Conservation (phyloP, 2,797 vertebrate genomes). For the Benthosema pterotum region DNA sequence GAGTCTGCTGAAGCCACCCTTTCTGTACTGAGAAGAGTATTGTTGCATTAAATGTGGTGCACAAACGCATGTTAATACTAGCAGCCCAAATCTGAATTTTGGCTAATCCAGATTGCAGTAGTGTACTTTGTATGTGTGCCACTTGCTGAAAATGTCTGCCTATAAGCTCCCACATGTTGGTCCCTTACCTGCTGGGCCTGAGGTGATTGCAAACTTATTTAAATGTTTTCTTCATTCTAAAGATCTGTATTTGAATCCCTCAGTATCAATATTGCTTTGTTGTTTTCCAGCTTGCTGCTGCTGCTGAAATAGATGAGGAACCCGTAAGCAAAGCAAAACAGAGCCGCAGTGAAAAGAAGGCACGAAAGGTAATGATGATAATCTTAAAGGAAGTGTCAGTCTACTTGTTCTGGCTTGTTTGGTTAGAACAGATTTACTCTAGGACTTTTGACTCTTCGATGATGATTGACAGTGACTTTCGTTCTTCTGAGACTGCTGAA, state of each 20-base stretch:
- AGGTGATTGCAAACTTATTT: too few relatives aligned
- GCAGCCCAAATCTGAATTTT: not conserved
- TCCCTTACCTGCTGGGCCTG: too few relatives aligned
- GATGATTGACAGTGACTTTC: slow-evolving; percentile 89
- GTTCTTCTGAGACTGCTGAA: slow-evolving; percentile 94
- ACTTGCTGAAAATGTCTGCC: too few relatives aligned
- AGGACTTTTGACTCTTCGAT: slow-evolving; percentile 67
- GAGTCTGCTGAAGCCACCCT: slow-evolving; percentile 88
- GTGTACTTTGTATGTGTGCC: too few relatives aligned
- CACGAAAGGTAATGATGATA: slow-evolving; percentile 86
- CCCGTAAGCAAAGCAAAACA: slow-evolving; percentile 99
- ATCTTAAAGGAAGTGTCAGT: too few relatives aligned
- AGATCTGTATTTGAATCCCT: not conserved
- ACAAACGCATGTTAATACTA: not conserved
- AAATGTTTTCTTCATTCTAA: not conserved
- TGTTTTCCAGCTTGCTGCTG: slow-evolving; percentile 88
- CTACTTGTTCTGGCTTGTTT: too few relatives aligned
- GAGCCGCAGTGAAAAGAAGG: slow-evolving; percentile 98
- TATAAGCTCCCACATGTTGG: too few relatives aligned
- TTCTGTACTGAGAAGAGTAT: slow-evolving; percentile 84
- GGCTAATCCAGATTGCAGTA: too few relatives aligned
- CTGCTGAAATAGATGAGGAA: slow-evolving; percentile 97
- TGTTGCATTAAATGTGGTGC: not conserved
- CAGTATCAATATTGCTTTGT: not conserved
- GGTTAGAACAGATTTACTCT: too few relatives aligned